phyloP scores from a whole-genome alignment of 2,888 invertebrate species.

The Branchipolynoe longqiensis region DNA sequence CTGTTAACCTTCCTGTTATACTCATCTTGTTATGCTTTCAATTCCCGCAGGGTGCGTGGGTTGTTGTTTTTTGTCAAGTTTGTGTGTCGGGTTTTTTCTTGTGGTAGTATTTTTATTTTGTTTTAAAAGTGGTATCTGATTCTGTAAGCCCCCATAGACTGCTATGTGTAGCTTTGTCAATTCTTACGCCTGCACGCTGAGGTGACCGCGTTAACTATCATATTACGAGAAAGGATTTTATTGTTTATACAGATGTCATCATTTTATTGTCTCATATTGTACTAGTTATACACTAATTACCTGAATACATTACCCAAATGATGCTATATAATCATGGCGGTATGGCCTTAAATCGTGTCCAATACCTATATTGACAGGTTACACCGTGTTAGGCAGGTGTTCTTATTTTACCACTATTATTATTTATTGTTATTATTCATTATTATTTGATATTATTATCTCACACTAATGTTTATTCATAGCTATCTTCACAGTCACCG shows the following conservation, averaged over 20 bases:
- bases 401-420: conserved; percentile 6
- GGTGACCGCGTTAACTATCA: too few relatives aligned
- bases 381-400: conserved; percentile 13
- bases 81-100: too few relatives aligned
- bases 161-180: neutral
- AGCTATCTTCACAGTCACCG: too few relatives aligned
- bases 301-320: conserved; percentile 26
- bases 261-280: conserved; percentile 29
- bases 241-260: conserved; percentile 23
- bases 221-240: too few relatives aligned
- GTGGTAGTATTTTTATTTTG: neutral
- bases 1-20: neutral
- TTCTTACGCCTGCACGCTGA: too few relatives aligned
- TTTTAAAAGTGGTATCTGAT: neutral
- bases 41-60: too few relatives aligned
- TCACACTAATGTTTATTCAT: too few relatives aligned
- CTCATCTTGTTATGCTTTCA: too few relatives aligned
- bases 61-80: too few relatives aligned
- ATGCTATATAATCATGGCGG: conserved; percentile 35
- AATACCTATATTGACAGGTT: conserved; percentile 37
- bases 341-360: conserved; percentile 44
- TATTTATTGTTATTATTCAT: too few relatives aligned
- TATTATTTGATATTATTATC: too few relatives aligned
- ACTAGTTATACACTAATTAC: neutral
- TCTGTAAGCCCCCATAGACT: neutral